Conservation (phyloP, 2,888 invertebrate genomes). For the Synanthedon vespiformis region DNA sequence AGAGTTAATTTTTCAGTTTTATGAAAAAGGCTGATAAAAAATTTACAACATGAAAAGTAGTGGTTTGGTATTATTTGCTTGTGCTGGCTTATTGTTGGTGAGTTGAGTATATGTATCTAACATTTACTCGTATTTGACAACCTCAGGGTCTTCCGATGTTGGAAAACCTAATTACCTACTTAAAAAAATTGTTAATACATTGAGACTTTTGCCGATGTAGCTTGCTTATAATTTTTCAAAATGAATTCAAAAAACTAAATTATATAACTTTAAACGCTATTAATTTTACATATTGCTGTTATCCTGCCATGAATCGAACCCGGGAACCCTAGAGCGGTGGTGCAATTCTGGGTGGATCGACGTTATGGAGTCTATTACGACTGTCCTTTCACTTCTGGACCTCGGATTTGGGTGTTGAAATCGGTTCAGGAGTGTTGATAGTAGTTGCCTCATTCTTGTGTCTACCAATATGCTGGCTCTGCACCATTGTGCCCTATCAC, state of each 20-base stretch:
- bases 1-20: too few relatives aligned
- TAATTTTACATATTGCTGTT: too few relatives aligned
- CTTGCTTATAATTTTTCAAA: too few relatives aligned
- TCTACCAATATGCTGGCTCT: slow-evolving; percentile 55
- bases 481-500: slow-evolving; percentile 49
- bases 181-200: too few relatives aligned
- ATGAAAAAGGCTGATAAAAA: too few relatives aligned
- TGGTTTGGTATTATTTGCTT: slow-evolving; percentile 44
- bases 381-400: slow-evolving; percentile 63
- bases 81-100: slow-evolving; percentile 52
- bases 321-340: slow-evolving; percentile 41
- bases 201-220: too few relatives aligned
- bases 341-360: slow-evolving; percentile 42
- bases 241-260: too few relatives aligned
- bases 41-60: slow-evolving; percentile 35
- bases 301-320: too few relatives aligned
- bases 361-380: slow-evolving; percentile 45
- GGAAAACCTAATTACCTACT: too few relatives aligned
- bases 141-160: too few relatives aligned
- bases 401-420: slow-evolving; percentile 48
- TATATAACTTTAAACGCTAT: too few relatives aligned
- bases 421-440: slow-evolving; percentile 36
- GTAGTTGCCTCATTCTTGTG: slow-evolving; percentile 47
- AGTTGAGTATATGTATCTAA: slow-evolving; percentile 10
- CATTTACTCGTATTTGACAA: background rate